Percentiles rank a stretch among this genome's conserved stretches.
Conservation (phyloP, 2,797 vertebrate species). For the Chaenodraco wilsoni region DNA sequence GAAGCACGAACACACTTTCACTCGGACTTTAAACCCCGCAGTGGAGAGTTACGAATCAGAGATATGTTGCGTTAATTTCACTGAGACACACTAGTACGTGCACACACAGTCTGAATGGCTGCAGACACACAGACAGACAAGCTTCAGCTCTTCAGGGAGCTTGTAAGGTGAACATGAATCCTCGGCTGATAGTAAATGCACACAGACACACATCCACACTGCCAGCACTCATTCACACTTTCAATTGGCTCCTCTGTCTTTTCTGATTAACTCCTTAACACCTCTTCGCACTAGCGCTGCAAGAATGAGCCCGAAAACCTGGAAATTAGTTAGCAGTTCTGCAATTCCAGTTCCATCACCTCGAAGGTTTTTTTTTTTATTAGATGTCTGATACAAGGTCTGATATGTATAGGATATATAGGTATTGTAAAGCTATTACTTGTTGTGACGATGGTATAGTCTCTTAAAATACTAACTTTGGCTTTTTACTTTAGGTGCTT, state of each 20-base stretch:
- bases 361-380: no score
- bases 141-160: slow-evolving; percentile 9
- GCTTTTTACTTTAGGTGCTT: no score
- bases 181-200: slow-evolving; percentile 1
- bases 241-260: slow-evolving; percentile 41
- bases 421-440: no score
- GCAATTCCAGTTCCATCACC: no score
- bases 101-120: slow-evolving; percentile 4
- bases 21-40: neutral
- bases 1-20: neutral
- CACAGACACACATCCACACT: slow-evolving; percentile 25
- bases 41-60: neutral
- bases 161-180: slow-evolving; percentile 45
- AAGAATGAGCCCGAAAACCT: no score
- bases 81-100: slow-evolving; percentile 7
- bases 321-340: no score
- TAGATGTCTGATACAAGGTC: no score
- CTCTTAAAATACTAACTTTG: no score
- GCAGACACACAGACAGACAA: slow-evolving; percentile 39
- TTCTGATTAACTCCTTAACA: slow-evolving; percentile 58
- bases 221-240: slow-evolving; percentile 46
- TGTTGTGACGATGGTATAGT: no score
- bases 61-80: slow-evolving; percentile 14
- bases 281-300: no score
- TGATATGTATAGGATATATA: no score